phyloP scores from a whole-genome alignment of 2,113 vertebrate species.

The Malurus alboscapulatus region DNA sequence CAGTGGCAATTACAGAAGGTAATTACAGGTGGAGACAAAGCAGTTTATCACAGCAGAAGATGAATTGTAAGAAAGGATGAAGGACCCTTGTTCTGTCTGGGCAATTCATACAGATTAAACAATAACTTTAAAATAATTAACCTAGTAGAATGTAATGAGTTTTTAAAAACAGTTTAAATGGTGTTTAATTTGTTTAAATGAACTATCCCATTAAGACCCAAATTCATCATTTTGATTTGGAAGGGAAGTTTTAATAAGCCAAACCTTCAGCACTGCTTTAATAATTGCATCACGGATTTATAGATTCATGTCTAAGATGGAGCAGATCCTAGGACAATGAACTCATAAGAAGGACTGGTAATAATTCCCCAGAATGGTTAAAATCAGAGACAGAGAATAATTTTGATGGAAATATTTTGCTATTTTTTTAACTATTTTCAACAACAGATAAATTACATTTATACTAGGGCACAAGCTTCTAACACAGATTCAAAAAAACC shows the following conservation, averaged over 20 bases:
- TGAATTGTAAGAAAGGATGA: constrained; percentile 16
- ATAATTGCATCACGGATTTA: not conserved
- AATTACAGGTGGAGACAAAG: constrained; percentile 51
- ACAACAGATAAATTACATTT: not conserved
- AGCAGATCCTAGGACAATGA: not conserved
- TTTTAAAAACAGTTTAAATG: not conserved
- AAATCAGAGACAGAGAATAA: not conserved
- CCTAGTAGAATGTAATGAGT: not conserved
- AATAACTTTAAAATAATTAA: constrained; percentile 63
- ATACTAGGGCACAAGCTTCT: not conserved
- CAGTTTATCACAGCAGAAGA: constrained; percentile 40
- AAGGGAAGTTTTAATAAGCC: constrained; percentile 27
- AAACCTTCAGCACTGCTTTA: not conserved
- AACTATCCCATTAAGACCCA: not conserved
- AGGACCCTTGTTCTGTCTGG: not conserved
- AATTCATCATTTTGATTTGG: constrained; percentile 37
- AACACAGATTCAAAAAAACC: not conserved
- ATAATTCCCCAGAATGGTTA: not conserved
- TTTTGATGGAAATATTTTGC: not conserved
- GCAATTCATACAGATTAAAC: constrained; percentile 41
- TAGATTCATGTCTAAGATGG: not conserved
- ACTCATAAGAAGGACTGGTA: not conserved
- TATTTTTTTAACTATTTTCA: not conserved
- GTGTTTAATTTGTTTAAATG: constrained; percentile 55
- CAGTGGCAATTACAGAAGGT: constrained; percentile 46